These are phyloP conservation scores for Ambastaia sidthimunki DNA, from an alignment of 2,797 vertebrate species.

Conservation along the genomic window DNA sequence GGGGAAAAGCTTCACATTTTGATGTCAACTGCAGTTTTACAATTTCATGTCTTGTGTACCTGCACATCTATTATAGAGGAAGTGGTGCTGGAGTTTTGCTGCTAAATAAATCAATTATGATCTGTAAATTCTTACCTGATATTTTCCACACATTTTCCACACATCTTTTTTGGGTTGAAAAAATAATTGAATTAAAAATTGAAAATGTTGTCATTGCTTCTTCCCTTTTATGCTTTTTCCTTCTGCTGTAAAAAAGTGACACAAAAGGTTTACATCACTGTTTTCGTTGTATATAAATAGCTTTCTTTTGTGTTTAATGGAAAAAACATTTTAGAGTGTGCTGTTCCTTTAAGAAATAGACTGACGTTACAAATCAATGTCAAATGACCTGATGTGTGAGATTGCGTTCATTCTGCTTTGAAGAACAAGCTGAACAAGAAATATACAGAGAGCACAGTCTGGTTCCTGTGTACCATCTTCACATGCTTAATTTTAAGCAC, in stretches of 20 bases:
- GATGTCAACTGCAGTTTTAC: constrained; percentile 23
- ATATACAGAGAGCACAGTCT: neutral
- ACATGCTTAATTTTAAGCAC: neutral
- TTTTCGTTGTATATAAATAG: too few species aligned
- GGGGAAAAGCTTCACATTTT: constrained; percentile 8
- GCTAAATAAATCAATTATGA: constrained; percentile 2
- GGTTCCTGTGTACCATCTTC: neutral
- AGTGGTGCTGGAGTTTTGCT: neutral
- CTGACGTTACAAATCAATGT: too few species aligned
- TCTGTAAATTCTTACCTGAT: neutral
- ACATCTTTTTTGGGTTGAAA: too few species aligned
- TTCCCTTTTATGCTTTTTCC: neutral
- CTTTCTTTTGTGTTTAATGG: too few species aligned
- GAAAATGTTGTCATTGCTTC: neutral
- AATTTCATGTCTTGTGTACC: constrained; percentile 12
- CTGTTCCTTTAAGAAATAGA: too few species aligned
- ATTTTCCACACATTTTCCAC: too few species aligned
- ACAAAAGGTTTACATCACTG: too few species aligned
- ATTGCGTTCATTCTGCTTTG: too few species aligned
- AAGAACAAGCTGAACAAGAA: neutral
- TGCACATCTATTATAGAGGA: neutral
- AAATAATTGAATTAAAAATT: neutral
- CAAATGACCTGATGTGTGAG: too few species aligned
- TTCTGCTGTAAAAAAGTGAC: too few species aligned
- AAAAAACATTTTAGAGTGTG: too few species aligned